phyloP scores from a whole-genome alignment of 2,888 invertebrate species.

The Tachina grossa region DNA sequence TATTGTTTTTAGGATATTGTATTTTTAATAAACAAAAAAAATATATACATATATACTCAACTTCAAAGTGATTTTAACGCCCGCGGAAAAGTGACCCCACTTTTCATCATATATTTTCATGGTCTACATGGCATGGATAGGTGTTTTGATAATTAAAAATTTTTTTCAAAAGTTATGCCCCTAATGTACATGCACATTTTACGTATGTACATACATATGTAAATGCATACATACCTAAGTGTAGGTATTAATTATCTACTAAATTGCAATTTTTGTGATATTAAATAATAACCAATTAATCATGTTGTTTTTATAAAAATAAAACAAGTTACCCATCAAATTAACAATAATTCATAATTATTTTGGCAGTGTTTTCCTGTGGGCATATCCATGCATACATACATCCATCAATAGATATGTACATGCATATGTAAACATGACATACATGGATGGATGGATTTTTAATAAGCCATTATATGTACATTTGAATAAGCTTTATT shows the following conservation, averaged over 20 bases:
- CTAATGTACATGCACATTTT: no score
- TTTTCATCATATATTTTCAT: no score
- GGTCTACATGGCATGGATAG: no score
- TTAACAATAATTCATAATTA: conserved; percentile 1
- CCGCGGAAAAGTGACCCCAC: no score
- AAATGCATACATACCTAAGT: no score
- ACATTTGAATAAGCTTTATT: neutral
- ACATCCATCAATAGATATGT: neutral
- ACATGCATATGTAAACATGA: neutral
- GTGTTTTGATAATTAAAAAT: no score
- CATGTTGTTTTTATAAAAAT: conserved; percentile 4
- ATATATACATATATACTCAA: no score
- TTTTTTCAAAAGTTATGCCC: no score
- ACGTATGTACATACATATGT: no score
- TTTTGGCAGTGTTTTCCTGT: neutral
- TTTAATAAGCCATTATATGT: conserved; percentile 27
- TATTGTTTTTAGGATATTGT: no score
- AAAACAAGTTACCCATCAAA: neutral
- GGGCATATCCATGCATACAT: neutral
- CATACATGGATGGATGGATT: neutral
- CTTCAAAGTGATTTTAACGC: no score
- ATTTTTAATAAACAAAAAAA: no score
- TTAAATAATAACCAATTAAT: neutral
- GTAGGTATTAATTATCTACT: neutral
- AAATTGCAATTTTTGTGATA: neutral